These are phyloP conservation scores for Brachionus rotundiformis DNA, from an alignment of 1,140 invertebrate species.

Conservation along the genomic window DNA sequence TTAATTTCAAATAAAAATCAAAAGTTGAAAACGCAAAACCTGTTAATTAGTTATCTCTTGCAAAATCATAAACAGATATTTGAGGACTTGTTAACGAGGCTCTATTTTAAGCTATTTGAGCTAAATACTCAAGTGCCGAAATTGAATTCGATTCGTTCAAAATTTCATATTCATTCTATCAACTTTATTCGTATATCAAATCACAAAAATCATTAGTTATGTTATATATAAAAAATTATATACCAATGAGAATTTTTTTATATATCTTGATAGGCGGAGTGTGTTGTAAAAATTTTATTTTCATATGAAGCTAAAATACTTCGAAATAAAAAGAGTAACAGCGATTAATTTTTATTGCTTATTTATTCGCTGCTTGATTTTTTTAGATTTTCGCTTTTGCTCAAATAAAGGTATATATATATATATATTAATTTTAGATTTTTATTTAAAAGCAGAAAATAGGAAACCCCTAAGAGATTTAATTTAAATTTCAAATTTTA, in stretches of 20 bases:
- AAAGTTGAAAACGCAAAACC: conserved; percentile 36
- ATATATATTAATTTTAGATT: not conserved
- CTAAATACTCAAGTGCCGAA: not conserved
- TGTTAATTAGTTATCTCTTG: conserved; percentile 23
- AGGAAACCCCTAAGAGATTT: not conserved
- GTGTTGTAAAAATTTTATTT: not conserved
- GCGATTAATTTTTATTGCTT: conserved; percentile 49
- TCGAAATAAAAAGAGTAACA: conserved; percentile 18
- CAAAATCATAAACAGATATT: conserved; percentile 27
- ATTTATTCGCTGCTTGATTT: conserved; percentile 45
- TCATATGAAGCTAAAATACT: not conserved
- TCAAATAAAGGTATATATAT: not conserved
- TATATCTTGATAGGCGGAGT: not conserved
- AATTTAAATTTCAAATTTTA: conserved; percentile 37
- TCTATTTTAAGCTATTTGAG: not conserved
- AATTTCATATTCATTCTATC: not conserved
- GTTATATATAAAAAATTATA: too few relatives aligned
- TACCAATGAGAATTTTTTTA: not conserved
- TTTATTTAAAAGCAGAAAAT: conserved; percentile 21
- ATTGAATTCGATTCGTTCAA: not conserved
- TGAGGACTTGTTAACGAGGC: conserved; percentile 32
- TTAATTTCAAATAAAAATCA: conserved; percentile 46
- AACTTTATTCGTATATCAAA: not conserved
- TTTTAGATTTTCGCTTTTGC: conserved; percentile 8
- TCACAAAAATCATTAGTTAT: not conserved